Base-by-base conservation (phyloP, 2,797 vertebrate genomes). In the Streptopelia turtur region DNA sequence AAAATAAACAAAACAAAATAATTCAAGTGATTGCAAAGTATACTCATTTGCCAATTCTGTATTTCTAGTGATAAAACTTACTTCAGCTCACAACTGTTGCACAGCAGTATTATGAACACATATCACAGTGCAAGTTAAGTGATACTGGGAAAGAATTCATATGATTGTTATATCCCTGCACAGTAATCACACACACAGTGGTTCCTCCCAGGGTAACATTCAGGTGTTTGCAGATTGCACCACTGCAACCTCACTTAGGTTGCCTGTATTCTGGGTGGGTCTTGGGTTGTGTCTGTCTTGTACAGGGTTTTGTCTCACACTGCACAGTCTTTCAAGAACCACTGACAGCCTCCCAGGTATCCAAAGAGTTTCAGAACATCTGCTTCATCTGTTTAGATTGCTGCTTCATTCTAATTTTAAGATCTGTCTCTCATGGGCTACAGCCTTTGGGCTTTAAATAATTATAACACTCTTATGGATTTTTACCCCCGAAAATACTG, bases 211-310 rank as follows among this genome's bases (percentile, higher is more conserved):
- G 21, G 5, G 33, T 41, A 37, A 14, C 11, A 63, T 13, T 10
- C 47, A 9, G 10, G 43, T 50, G 20, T 45, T 25, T 49, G 24
- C 37, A 83, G 59, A 76, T 20, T 55, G n/a, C 27, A 80, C 5
- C 9, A 53, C 24, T 39, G 11, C 28, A 39, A 39, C n/a, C 30
- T 56, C 50, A 61, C 10, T 82, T 53, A 75, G 75, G 39, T 15
- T 52, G 18, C 9, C 59, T 45, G 9, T 47, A 49, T 56, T 80
- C 39, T 41, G 10, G 5, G 10, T 53, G 24, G 11, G 4, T 85
- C 41, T 68, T 39, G 37, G 18, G 28, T 69, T 41, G 10, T 10
- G 7, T 15, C 20, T 2, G 16, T 24, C 50, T 65, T 0, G 0
- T 21, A 17, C 13, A 22, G 68, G 43, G 21, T 84, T 92, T 69